Percentiles rank a stretch among this genome's conserved stretches.
Conservation (phyloP, 2,113 vertebrate genomes). For the Crotalus tigris region DNA sequence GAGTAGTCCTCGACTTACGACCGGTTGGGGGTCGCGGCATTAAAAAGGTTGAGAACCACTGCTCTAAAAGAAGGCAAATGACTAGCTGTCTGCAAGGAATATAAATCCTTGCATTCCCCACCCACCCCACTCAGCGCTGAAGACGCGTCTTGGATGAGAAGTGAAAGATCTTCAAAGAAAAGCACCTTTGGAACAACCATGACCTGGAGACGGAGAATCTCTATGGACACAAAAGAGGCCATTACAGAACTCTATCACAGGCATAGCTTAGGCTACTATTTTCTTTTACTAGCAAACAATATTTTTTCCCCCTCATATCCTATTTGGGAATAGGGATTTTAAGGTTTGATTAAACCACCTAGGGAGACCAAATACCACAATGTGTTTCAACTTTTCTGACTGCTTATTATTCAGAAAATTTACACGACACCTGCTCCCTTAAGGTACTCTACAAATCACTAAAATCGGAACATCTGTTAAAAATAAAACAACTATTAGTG, state of each 20-base stretch:
- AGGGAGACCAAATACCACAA: not conserved
- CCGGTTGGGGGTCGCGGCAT: no score
- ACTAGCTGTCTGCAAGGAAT: no score
- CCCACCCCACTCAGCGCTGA: no score
- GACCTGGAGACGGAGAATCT: no score
- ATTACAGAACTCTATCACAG: not conserved
- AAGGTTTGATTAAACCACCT: not conserved
- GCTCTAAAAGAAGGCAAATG: no score
- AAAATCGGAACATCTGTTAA: not conserved
- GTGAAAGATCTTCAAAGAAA: no score
- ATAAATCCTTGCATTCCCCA: no score
- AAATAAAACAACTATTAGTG: not conserved
- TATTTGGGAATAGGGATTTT: not conserved
- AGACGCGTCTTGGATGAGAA: no score
- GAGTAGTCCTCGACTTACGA: no score
- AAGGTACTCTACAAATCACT: not conserved
- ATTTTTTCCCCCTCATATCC: not conserved
- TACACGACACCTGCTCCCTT: not conserved
- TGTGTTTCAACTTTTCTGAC: not conserved
- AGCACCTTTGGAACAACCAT: no score
- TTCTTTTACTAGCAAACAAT: not conserved
- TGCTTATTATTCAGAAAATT: not conserved
- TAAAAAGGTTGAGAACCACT: no score
- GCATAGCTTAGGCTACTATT: not conserved
- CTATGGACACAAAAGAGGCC: no score